Conservation (phyloP, 1,140 invertebrate species). For the Eumaeus atala region DNA sequence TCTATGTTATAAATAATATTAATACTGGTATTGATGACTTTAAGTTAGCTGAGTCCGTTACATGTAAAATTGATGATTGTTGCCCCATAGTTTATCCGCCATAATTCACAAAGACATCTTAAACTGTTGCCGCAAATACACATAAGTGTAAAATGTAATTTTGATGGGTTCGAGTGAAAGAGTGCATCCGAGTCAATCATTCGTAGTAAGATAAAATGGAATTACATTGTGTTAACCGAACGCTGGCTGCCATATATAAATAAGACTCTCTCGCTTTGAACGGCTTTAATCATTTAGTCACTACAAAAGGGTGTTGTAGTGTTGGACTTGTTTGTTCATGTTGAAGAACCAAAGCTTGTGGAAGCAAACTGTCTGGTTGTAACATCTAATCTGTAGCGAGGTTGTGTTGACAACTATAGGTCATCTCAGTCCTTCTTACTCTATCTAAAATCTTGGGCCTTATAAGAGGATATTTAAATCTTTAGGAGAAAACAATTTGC, state of each 20-base stretch:
- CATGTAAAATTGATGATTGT: too few relatives aligned
- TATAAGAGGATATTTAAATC: not conserved
- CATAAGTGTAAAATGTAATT: not conserved
- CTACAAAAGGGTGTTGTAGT: not conserved
- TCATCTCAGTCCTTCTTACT: slow-evolving; percentile 19
- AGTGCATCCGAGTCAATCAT: not conserved
- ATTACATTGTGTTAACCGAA: not conserved
- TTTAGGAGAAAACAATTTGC: not conserved
- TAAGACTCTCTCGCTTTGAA: not conserved
- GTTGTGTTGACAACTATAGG: slow-evolving; percentile 20
- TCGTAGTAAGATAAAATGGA: not conserved
- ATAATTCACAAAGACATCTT: too few relatives aligned
- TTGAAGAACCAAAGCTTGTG: not conserved
- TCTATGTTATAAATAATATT: too few relatives aligned
- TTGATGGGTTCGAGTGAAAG: not conserved
- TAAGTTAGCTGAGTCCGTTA: too few relatives aligned
- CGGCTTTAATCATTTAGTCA: not conserved
- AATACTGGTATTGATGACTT: too few relatives aligned
- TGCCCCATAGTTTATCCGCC: too few relatives aligned
- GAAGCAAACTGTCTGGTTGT: not conserved
- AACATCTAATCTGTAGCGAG: slow-evolving; percentile 5
- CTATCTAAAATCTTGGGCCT: not conserved
- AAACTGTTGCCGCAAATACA: not conserved
- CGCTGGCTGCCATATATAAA: not conserved
- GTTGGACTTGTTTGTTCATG: not conserved